Evolutionary conservation across 2,113 vertebrate genomes (phyloP).

Genomic region (Petrocephalus zakoni): DNA sequence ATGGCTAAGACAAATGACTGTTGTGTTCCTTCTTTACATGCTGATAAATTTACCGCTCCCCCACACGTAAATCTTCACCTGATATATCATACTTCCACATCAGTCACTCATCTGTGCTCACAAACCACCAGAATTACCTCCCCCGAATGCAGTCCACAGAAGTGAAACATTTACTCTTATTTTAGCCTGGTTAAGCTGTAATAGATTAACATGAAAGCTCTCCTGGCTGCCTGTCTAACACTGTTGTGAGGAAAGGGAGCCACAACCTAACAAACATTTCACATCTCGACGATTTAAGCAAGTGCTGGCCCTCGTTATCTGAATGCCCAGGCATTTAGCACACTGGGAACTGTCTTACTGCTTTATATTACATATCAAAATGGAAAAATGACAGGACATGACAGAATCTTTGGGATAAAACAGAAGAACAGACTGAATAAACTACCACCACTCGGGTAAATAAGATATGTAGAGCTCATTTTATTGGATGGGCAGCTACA

Average conservation of each 20-base stretch:
- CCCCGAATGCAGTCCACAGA: not conserved
- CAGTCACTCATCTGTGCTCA: not conserved
- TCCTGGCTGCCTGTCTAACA: not conserved
- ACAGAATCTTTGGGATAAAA: not conserved
- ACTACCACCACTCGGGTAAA: not conserved
- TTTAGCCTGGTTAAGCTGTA: not conserved
- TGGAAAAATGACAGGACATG: not conserved
- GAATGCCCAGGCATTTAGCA: not conserved
- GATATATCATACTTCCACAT: not conserved
- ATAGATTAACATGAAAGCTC: not conserved
- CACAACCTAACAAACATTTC: not conserved
- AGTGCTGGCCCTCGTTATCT: not conserved
- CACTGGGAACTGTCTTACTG: not conserved
- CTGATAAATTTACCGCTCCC: not conserved
- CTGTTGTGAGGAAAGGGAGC: not conserved
- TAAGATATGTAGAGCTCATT: not conserved
- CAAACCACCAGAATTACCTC: not conserved
- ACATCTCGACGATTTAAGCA: not conserved
- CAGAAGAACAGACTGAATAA: not conserved
- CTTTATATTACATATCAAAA: not conserved
- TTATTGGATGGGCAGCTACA: not conserved
- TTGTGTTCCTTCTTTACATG: not conserved
- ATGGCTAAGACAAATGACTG: not conserved
- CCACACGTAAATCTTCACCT: not conserved
- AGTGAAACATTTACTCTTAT: not conserved